Base-by-base conservation (phyloP, 2,113 vertebrate genomes). In the Recurvirostra avosetta region DNA sequence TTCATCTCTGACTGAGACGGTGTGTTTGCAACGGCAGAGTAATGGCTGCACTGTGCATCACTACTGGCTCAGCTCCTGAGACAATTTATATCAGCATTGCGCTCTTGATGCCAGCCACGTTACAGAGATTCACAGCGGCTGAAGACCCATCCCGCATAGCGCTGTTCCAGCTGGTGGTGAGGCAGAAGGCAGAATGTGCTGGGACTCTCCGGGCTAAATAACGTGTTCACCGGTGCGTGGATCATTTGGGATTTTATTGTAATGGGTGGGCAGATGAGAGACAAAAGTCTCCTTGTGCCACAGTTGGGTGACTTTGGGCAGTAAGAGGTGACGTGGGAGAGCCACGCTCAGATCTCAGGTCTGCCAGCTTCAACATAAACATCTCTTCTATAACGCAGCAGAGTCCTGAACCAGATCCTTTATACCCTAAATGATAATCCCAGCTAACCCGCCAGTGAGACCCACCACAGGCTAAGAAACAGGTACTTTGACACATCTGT, bases 191-290 rank as follows among this genome's bases (percentile, higher is more conserved):
- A 85, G 45, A 72, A 86, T 12, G 15, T 32, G 25, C 63, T 53
- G 29, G 20, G 41, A 34, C 38, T 68, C 30, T 86, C 27, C 38
- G 55, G 55, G 56, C 13, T 65, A 65, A 79, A 53, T 29, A 75
- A 49, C 1, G 0, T 20, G 8, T 38, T 76, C 53, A 45, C 8
- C 30, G 63, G 19, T 0, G 0, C 19, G 22, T 58, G 20, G 27
- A 62, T 79, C 25, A 45, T 50, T 40, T 70, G 18, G 30, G 32
- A 56, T 68, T 85, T 85, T 65, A 22, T 0, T 0, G 34, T 29
- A 58, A 41, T 38, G 78, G 8, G 9, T 66, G 53, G 34, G 45
- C 72, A 90, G 16, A n/a, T 11, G 29, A 72, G 55, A 74, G 20
- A 11, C 3, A 7, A 88, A 94, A 91, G 16, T 2, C 4, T 85